Evolutionary conservation across 2,888 invertebrate genomes (phyloP).

Genomic region (Pachymerium ferrugineum): DNA sequence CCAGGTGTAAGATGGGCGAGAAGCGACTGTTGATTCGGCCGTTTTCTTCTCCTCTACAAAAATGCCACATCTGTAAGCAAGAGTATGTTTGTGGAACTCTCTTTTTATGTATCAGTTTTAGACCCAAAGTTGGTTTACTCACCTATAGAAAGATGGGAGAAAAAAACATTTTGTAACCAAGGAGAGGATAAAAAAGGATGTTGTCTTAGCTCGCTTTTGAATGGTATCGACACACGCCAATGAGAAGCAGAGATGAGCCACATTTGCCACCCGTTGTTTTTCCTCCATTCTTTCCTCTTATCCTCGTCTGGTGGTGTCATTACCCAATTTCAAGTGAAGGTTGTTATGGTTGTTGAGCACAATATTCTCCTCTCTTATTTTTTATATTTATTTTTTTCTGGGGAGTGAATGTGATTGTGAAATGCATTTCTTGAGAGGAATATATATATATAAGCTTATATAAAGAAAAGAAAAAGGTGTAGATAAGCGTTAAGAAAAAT

Average conservation of each 20-base stretch:
- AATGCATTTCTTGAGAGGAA: neutral
- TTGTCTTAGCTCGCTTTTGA: neutral
- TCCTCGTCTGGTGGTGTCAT: slow-evolving; percentile 1
- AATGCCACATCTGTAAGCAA: slow-evolving; percentile 27
- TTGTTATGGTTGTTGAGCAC: neutral
- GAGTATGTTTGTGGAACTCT: neutral
- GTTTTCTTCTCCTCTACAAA: neutral
- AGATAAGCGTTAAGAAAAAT: neutral
- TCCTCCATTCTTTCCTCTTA: slow-evolving; percentile 12
- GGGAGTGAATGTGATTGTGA: neutral
- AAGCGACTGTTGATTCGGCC: slow-evolving; percentile 20
- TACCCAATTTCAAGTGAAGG: slow-evolving; percentile 1
- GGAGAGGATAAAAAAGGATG: neutral
- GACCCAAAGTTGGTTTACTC: neutral
- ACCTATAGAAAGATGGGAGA: neutral
- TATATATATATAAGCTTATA: too few relatives aligned
- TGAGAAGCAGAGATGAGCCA: slow-evolving; percentile 9
- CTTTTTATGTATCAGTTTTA: neutral
- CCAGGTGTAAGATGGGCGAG: slow-evolving; percentile 23
- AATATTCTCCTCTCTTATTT: neutral
- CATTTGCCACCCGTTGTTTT: slow-evolving; percentile 17
- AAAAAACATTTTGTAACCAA: slow-evolving; percentile 14
- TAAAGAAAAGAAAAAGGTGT: neutral
- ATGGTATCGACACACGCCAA: slow-evolving; percentile 9
- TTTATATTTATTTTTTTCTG: neutral